Percentiles rank a stretch among this genome's conserved stretches.
phyloP scores from a whole-genome alignment of 2,113 vertebrate genomes.

The Agelaius phoeniceus region DNA sequence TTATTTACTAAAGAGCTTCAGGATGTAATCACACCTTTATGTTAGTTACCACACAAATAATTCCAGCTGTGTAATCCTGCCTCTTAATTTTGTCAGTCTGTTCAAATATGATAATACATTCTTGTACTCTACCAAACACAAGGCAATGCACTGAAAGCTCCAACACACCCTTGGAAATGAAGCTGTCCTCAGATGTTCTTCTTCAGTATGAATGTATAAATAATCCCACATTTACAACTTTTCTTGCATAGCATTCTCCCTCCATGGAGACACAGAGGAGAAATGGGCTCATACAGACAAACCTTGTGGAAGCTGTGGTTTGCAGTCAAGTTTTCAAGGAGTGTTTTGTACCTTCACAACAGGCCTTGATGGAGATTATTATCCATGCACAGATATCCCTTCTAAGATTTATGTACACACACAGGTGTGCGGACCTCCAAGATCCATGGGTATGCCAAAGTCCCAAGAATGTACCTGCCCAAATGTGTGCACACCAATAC shows the following conservation, averaged over 20 bases:
- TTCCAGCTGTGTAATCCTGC: background rate
- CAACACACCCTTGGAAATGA: background rate
- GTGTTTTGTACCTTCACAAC: background rate
- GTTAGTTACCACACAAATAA: background rate
- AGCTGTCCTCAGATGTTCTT: background rate
- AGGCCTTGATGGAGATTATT: background rate
- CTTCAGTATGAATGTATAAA: too few species aligned
- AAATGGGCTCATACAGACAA: background rate
- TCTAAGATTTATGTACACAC: background rate
- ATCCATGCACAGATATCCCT: background rate
- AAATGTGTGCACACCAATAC: background rate
- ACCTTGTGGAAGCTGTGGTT: background rate
- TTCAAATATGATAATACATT: background rate
- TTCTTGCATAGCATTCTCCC: background rate
- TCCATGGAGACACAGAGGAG: background rate
- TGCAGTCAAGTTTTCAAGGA: background rate
- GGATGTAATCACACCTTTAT: background rate
- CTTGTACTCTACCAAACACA: background rate
- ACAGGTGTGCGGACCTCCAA: background rate
- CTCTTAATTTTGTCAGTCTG: background rate
- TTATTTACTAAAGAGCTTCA: background rate
- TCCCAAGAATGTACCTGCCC: accelerated
- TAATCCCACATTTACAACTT: background rate
- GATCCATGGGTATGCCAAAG: background rate
- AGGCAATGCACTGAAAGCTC: background rate